Evolutionary conservation across 30 jellyfish, hydroid and myxozoan species (phyloP).

Genomic region (Euphysa ruthae): DNA sequence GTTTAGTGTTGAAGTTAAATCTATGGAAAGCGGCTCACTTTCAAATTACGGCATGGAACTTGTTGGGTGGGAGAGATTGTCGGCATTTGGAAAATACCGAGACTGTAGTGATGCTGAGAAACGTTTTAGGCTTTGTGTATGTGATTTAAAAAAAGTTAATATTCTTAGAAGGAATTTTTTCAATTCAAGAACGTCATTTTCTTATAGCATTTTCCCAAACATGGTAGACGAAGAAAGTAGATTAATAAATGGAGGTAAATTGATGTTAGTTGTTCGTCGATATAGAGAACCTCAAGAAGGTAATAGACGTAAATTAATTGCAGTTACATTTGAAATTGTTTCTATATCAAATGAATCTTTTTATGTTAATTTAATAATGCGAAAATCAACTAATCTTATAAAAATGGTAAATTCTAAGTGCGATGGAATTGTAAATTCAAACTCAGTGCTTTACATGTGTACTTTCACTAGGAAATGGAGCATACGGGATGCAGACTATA

Average conservation of each 20-base stretch:
- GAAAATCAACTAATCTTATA: not conserved
- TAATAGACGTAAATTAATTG: not conserved
- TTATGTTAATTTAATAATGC: not conserved
- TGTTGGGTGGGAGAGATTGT: conserved; percentile 53
- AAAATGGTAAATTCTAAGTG: not conserved
- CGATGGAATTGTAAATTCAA: not conserved
- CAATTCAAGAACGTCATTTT: not conserved
- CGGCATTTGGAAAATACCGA: conserved; percentile 69
- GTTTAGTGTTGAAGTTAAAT: conserved; percentile 52
- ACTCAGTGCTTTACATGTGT: not conserved
- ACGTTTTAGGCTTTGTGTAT: conserved; percentile 57
- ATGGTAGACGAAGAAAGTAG: not conserved
- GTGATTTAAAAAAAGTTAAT: conserved; percentile 29
- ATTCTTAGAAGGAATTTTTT: not conserved
- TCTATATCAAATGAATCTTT: not conserved
- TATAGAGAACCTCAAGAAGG: not conserved
- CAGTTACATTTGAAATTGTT: conserved; percentile 23
- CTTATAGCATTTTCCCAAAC: not conserved
- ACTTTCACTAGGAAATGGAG: not conserved
- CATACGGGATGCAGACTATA: not conserved
- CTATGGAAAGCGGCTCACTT: conserved; percentile 12
- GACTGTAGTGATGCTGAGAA: conserved; percentile 57
- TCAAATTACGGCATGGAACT: conserved; percentile 33
- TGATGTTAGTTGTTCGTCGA: not conserved
- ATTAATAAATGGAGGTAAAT: not conserved